A percentile compares a stretch with the other conserved stretches of the same genome.
phyloP scores from a whole-genome alignment of 2,113 vertebrate genomes.

The Pungitius pungitius region DNA sequence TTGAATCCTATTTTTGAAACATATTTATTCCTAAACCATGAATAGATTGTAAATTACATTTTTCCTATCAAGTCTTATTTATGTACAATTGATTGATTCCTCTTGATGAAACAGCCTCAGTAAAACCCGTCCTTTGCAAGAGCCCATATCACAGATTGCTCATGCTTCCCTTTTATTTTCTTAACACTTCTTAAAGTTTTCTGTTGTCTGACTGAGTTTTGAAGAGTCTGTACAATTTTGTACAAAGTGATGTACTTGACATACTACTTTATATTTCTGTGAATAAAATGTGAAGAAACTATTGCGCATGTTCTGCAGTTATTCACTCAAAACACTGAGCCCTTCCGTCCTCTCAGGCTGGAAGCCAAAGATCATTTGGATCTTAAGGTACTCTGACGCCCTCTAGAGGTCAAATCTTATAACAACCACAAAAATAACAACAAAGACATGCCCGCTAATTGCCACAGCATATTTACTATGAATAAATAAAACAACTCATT shows the following conservation, averaged over 20 bases:
- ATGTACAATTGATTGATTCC: conserved; percentile 63
- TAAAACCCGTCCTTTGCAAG: conserved; percentile 38
- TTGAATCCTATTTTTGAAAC: conserved; percentile 77
- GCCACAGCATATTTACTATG: neutral
- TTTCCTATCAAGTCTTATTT: conserved; percentile 70
- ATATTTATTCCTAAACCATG: conserved; percentile 73
- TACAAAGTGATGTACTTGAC: conserved; percentile 84
- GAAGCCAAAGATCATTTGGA: neutral
- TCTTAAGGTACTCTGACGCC: conserved; percentile 23
- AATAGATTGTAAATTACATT: conserved; percentile 67
- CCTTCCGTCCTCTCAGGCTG: neutral
- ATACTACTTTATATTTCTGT: conserved; percentile 86
- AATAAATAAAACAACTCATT: conserved; percentile 3
- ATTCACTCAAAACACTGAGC: neutral
- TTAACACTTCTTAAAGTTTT: conserved; percentile 67
- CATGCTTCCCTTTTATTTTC: conserved; percentile 56
- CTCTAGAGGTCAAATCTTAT: conserved; percentile 39
- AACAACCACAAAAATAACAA: neutral
- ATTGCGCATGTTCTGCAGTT: conserved; percentile 6
- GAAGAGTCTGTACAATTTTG: conserved; percentile 83
- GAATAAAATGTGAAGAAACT: conserved; percentile 81
- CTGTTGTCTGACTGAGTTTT: conserved; percentile 78
- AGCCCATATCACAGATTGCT: conserved; percentile 58
- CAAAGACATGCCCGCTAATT: neutral
- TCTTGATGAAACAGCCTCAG: conserved; percentile 54